Conservation (phyloP, 2,113 vertebrate species). For the Ahaetulla prasina region DNA sequence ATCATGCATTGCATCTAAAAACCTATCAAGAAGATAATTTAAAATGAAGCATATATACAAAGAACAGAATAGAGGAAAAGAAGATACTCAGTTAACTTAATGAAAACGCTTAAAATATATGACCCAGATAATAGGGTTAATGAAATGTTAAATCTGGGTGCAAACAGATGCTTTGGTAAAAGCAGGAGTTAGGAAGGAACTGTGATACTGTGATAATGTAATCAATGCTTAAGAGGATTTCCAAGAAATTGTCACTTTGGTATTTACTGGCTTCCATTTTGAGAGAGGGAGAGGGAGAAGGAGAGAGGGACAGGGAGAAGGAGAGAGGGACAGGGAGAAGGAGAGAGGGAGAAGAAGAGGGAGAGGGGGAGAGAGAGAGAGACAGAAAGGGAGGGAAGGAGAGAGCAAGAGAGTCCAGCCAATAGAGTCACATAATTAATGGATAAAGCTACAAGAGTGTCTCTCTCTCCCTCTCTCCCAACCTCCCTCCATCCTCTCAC, state of each 20-base stretch:
- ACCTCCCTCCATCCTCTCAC: no score
- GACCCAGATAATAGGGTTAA: not conserved
- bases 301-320: no score
- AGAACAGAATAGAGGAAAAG: not conserved
- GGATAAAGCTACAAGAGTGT: no score
- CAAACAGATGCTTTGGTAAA: not conserved
- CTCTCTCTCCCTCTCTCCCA: no score
- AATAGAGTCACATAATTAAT: no score
- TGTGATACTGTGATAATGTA: not conserved
- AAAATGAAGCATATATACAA: not conserved
- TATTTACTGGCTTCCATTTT: not conserved
- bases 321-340: no score
- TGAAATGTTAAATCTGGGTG: not conserved
- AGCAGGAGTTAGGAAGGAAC: not conserved
- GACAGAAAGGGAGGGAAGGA: no score
- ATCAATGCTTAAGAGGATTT: not conserved
- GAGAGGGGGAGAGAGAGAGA: no score
- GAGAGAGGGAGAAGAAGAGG: not conserved
- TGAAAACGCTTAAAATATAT: not conserved
- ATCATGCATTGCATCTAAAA: not conserved
- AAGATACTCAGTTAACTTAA: not conserved
- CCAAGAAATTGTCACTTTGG: not conserved
- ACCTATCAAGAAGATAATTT: not conserved
- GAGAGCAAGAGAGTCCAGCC: no score
- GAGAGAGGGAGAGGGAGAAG: not conserved